A percentile compares a stretch with the other conserved stretches of the same genome.
phyloP scores from a whole-genome alignment of 2,113 vertebrate species.

The Cyprinodon brontotheroides region DNA sequence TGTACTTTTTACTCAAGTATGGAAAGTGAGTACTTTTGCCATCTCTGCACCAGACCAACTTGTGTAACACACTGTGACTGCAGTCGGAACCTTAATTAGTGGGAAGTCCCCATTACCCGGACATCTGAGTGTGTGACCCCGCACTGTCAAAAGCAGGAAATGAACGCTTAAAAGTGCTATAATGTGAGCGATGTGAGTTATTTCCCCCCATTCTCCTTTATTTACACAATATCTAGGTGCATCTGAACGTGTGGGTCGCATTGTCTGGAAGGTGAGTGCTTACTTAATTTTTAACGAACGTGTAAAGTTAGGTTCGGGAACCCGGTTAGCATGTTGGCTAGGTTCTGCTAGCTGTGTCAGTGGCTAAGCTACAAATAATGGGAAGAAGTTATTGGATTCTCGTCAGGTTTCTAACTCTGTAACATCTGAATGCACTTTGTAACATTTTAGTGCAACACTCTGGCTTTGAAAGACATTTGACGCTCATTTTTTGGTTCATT shows the following conservation, averaged over 20 bases:
- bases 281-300: neutral
- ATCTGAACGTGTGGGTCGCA: constrained; percentile 21
- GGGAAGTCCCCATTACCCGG: constrained; percentile 34
- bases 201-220: constrained; percentile 44
- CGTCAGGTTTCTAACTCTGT: neutral
- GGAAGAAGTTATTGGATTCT: neutral
- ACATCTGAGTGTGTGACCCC: constrained; percentile 46
- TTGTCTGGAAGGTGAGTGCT: constrained; percentile 60
- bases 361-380: neutral
- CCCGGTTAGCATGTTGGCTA: constrained; percentile 14
- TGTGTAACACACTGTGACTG: too few species aligned
- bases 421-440: neutral
- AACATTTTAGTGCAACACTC: neutral
- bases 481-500: neutral
- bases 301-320: constrained; percentile 9
- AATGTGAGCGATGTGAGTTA: constrained; percentile 49
- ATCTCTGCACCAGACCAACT: too few species aligned
- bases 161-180: constrained; percentile 48
- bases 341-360: constrained; percentile 39
- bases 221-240: neutral
- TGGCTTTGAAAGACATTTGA: neutral
- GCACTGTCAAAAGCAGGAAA: constrained; percentile 80
- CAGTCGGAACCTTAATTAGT: constrained; percentile 26
- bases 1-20: too few species aligned
- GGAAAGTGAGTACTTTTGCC: too few species aligned